These are phyloP conservation scores for Ptychadena robeensis DNA, from an alignment of 2,797 vertebrate genomes.

Conservation along the genomic window DNA sequence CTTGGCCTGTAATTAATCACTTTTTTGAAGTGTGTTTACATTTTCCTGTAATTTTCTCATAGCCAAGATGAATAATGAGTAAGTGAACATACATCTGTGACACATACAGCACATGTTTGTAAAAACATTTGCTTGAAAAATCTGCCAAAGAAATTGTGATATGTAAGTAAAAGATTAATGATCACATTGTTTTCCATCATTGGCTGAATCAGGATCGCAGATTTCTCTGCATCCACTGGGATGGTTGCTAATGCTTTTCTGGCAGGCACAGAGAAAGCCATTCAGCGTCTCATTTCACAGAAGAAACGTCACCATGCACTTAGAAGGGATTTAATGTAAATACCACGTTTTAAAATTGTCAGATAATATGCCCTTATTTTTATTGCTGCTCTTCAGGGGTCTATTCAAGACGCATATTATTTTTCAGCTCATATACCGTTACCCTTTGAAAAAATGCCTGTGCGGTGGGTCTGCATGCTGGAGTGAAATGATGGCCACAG, in stretches of 20 bases:
- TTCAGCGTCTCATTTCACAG: slow-evolving; percentile 19
- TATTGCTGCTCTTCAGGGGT: slow-evolving; percentile 10
- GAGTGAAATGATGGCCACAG: slow-evolving; percentile 8
- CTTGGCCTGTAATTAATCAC: slow-evolving; percentile 20
- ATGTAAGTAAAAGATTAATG: slow-evolving; percentile 44
- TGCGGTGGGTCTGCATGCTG: slow-evolving; percentile 18
- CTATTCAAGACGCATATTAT: slow-evolving; percentile 4
- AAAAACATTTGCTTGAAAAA: slow-evolving; percentile 45
- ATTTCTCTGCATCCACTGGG: slow-evolving; percentile 15
- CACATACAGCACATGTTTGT: slow-evolving; percentile 31
- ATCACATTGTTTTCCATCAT: slow-evolving; percentile 44
- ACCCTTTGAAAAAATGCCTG: slow-evolving; percentile 4
- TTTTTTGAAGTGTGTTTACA: slow-evolving; percentile 25
- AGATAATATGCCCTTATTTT: slow-evolving; percentile 30
- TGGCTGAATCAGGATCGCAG: slow-evolving; percentile 25
- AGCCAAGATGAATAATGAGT: slow-evolving; percentile 22
- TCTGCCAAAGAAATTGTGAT: slow-evolving; percentile 47
- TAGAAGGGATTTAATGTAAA: slow-evolving; percentile 28
- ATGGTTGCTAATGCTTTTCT: slow-evolving; percentile 26
- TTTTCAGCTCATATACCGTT: slow-evolving; percentile 2
- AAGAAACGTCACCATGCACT: slow-evolving; percentile 38
- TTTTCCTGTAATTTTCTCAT: slow-evolving; percentile 31
- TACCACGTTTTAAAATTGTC: slow-evolving; percentile 18
- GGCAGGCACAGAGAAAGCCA: slow-evolving; percentile 18
- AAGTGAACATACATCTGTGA: slow-evolving; percentile 36